These are phyloP conservation scores for Troides helena DNA, from an alignment of 2,888 invertebrate genomes.

Conservation along the genomic window DNA sequence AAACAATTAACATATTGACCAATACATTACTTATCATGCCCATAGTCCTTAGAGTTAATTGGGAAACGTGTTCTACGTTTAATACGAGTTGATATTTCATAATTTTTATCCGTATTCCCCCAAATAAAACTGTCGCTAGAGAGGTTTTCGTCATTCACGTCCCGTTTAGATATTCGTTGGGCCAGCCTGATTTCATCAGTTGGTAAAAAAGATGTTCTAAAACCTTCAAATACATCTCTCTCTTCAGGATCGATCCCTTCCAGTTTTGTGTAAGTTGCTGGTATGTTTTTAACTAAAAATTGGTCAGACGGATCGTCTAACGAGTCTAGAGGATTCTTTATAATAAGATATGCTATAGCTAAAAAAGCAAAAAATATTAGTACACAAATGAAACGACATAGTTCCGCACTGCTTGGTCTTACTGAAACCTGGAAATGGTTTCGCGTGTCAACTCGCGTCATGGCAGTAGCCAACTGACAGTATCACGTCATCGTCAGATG, in stretches of 20 bases:
- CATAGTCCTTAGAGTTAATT: conserved; percentile 52
- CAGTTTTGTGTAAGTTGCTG: conserved; percentile 58
- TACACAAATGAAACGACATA: conserved; percentile 51
- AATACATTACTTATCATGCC: conserved; percentile 43
- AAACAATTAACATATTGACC: not conserved
- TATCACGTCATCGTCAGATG: conserved; percentile 44
- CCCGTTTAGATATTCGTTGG: conserved; percentile 42
- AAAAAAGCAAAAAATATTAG: conserved; percentile 44
- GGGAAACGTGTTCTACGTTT: conserved; percentile 62
- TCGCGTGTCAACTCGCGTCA: conserved; percentile 67
- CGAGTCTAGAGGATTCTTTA: conserved; percentile 48
- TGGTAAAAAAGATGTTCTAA: conserved; percentile 83
- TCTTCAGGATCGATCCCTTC: conserved; percentile 77
- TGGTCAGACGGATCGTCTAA: conserved; percentile 64
- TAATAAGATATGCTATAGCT: conserved; percentile 50
- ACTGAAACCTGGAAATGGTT: conserved; percentile 51
- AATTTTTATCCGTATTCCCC: conserved; percentile 43
- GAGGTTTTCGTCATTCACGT: conserved; percentile 50
- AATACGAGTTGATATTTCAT: conserved; percentile 49
- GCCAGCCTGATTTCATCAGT: conserved; percentile 73
- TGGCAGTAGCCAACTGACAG: conserved; percentile 67
- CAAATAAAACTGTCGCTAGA: conserved; percentile 59
- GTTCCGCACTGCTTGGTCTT: conserved; percentile 57
- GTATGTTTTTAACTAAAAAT: conserved; percentile 59
- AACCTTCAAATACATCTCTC: conserved; percentile 80